Conservation (phyloP, 2,888 invertebrate species). For the Mystacides longicornis region DNA sequence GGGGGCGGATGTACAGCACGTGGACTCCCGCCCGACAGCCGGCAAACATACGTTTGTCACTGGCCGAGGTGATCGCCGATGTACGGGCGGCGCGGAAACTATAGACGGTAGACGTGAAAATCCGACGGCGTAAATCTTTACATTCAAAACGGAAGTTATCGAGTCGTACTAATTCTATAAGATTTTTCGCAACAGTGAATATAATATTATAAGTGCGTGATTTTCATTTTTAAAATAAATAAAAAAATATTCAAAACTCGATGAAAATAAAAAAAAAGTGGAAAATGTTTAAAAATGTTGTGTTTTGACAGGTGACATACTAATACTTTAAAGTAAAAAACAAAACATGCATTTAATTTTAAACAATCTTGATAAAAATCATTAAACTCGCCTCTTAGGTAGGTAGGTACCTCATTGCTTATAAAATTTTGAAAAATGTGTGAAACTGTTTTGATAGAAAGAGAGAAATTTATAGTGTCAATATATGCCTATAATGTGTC, state of each 20-base stretch:
- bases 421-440: too few species aligned
- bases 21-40: conserved; percentile 15
- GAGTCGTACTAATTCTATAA: background rate
- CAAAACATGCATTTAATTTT: background rate
- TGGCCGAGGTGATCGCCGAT: conserved; percentile 29
- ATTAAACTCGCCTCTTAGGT: too few species aligned
- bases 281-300: background rate
- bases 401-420: too few species aligned
- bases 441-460: too few species aligned
- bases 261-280: too few species aligned
- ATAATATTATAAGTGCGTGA: background rate
- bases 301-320: background rate
- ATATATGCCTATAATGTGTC: too few species aligned
- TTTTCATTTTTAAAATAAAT: background rate
- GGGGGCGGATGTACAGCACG: conserved; percentile 28
- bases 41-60: conserved; percentile 27
- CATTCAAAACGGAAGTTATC: background rate
- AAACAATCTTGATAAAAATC: background rate
- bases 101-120: conserved; percentile 9
- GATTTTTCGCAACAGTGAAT: background rate
- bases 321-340: background rate
- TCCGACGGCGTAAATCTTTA: conserved; percentile 11
- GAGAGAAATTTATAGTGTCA: too few species aligned
- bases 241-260: background rate
- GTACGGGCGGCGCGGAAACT: conserved; percentile 6